Evolutionary conservation across 2,113 vertebrate species (phyloP).

Genomic region (Phodopus roborovskii): DNA sequence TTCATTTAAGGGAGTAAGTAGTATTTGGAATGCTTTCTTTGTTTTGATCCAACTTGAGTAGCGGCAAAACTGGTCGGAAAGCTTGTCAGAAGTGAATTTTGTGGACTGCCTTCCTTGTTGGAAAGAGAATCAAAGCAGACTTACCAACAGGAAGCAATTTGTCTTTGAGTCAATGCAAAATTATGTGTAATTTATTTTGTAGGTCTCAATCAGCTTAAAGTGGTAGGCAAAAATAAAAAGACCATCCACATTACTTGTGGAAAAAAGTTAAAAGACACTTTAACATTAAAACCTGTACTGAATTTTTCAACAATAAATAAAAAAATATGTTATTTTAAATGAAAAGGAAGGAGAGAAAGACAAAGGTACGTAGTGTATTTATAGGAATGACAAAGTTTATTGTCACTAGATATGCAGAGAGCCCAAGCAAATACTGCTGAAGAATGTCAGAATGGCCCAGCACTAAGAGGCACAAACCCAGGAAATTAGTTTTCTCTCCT

Average conservation of each 20-base stretch:
- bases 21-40: background rate
- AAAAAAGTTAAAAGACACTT: constrained; percentile 50
- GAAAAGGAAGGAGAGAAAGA: background rate
- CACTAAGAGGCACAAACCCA: background rate
- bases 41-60: background rate
- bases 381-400: constrained; percentile 26
- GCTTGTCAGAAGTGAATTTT: constrained; percentile 35
- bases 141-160: constrained; percentile 38
- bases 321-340: constrained; percentile 57
- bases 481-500: constrained; percentile 21
- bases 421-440: background rate
- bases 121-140: constrained; percentile 50
- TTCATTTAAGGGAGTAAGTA: background rate
- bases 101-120: background rate
- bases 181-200: constrained; percentile 48
- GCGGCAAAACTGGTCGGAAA: background rate
- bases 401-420: constrained; percentile 46
- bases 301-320: constrained; percentile 72
- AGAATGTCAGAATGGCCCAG: constrained; percentile 17
- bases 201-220: constrained; percentile 30
- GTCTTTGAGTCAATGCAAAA: constrained; percentile 37
- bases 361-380: background rate
- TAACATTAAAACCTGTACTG: constrained; percentile 67
- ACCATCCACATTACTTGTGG: background rate
- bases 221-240: background rate